phyloP scores from a whole-genome alignment of 2,888 invertebrate species.

The Blastobasis lacticolella region DNA sequence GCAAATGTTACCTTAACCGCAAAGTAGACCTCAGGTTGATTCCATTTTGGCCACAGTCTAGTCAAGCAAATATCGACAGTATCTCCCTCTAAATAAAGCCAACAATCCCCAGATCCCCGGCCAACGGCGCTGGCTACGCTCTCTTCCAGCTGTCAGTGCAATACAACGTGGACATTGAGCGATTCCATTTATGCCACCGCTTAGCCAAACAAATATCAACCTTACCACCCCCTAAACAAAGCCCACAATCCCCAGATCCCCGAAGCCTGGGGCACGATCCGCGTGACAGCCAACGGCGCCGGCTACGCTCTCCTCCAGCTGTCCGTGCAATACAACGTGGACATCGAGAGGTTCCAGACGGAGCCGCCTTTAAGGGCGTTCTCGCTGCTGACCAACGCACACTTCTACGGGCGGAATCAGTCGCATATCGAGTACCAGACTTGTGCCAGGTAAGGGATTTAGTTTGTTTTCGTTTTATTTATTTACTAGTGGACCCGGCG shows the following conservation, averaged over 20 bases:
- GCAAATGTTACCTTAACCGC: too few relatives aligned
- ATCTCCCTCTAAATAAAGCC: too few relatives aligned
- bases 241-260: constrained; percentile 77
- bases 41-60: too few relatives aligned
- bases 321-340: constrained; percentile 94
- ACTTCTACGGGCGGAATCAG: constrained; percentile 92
- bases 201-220: too few relatives aligned
- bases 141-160: constrained; percentile 94
- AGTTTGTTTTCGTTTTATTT: too few relatives aligned
- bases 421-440: constrained; percentile 91
- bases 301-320: constrained; percentile 96
- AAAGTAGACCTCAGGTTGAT: too few relatives aligned
- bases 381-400: constrained; percentile 81
- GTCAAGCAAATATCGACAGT: too few relatives aligned
- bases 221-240: too few relatives aligned
- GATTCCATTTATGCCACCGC: too few relatives aligned
- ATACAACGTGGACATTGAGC: constrained; percentile 90
- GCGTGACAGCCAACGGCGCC: constrained; percentile 92
- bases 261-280: constrained; percentile 94
- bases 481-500: too few relatives aligned
- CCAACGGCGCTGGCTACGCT: constrained; percentile 94
- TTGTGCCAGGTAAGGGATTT: constrained; percentile 82
- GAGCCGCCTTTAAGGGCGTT: constrained; percentile 88
- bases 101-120: constrained; percentile 86
- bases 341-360: constrained; percentile 87